Conservation (phyloP, 2,797 vertebrate species). For the Oreochromis grahami region DNA sequence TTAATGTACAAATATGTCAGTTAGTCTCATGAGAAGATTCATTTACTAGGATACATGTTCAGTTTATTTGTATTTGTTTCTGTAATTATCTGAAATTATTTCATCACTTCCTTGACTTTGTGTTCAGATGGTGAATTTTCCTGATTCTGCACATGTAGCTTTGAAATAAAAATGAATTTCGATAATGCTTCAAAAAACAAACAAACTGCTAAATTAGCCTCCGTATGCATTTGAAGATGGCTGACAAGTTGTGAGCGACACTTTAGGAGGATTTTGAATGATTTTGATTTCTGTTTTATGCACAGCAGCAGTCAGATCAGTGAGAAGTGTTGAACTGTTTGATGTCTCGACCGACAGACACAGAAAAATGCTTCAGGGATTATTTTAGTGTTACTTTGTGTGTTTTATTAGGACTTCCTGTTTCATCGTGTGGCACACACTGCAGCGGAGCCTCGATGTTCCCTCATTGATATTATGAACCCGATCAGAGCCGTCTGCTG, state of each 20-base stretch:
- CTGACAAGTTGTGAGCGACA: rapidly evolving
- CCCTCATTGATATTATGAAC: not conserved
- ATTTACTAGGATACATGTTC: rapidly evolving
- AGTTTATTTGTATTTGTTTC: not conserved
- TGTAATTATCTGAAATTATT: not conserved
- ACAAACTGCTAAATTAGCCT: rapidly evolving
- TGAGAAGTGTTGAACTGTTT: not conserved
- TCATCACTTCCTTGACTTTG: not conserved
- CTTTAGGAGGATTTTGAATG: not conserved
- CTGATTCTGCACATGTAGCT: not conserved
- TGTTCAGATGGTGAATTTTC: not conserved
- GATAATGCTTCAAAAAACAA: rapidly evolving
- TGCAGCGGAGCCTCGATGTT: not conserved
- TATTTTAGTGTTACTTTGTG: rapidly evolving
- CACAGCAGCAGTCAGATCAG: rapidly evolving
- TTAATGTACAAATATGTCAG: not conserved
- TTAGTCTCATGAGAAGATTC: not conserved
- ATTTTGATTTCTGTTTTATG: rapidly evolving
- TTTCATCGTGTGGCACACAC: rapidly evolving
- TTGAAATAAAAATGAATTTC: rapidly evolving
- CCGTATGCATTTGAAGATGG: not conserved
- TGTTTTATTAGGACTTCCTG: not conserved
- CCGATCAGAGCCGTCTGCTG: rapidly evolving
- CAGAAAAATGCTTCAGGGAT: rapidly evolving
- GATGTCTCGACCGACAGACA: rapidly evolving